Conservation (phyloP, 2,113 vertebrate species). For the pig (Sus scrofa) region DNA sequence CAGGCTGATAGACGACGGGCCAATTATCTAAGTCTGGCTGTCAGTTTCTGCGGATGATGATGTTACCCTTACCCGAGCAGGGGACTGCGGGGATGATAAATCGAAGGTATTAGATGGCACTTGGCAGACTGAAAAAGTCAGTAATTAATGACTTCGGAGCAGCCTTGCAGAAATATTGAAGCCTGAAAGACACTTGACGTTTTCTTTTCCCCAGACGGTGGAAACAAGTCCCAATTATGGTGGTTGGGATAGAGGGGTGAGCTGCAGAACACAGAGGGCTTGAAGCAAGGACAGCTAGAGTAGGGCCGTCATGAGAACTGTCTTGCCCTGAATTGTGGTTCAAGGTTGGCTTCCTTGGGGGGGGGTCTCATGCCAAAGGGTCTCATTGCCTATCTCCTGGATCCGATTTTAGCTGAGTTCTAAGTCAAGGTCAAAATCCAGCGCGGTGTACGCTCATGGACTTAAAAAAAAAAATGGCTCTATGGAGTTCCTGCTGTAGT, state of each 20-base stretch:
- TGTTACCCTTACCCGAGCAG: background rate
- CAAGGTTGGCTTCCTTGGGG: background rate
- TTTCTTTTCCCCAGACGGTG: slow-evolving; percentile 48
- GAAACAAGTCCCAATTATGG: background rate
- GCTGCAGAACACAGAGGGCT: background rate
- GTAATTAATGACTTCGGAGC: slow-evolving; percentile 65
- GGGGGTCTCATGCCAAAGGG: background rate
- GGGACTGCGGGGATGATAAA: background rate
- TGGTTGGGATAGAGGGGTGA: background rate
- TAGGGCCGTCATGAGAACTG: background rate
- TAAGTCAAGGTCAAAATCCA: slow-evolving; percentile 28
- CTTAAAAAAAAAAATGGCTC: background rate
- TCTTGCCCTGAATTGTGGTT: background rate
- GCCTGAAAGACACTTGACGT: slow-evolving; percentile 32
- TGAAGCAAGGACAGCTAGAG: background rate
- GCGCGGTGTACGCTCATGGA: background rate
- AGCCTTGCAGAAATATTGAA: slow-evolving; percentile 38
- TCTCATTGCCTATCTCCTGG: background rate
- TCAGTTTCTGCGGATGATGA: background rate
- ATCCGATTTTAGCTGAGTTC: background rate
- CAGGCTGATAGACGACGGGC: background rate
- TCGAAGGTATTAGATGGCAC: slow-evolving; percentile 50
- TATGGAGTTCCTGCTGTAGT: too few relatives aligned
- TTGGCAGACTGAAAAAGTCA: slow-evolving; percentile 8
- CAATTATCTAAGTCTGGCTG: background rate